Percentiles rank a stretch among this genome's conserved stretches.
phyloP scores from a whole-genome alignment of 2,113 vertebrate genomes.

The Cairina moschata region DNA sequence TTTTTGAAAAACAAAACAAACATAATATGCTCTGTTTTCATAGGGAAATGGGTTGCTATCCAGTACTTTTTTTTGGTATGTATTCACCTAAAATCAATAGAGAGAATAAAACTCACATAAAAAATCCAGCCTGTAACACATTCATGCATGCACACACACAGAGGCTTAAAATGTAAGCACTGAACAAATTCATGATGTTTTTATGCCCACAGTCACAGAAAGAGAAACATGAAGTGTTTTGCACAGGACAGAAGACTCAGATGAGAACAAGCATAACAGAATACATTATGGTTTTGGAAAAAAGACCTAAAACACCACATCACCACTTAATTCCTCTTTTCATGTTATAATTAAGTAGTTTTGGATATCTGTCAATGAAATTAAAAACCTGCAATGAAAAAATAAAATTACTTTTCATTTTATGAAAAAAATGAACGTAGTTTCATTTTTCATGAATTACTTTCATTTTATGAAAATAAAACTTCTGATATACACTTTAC shows the following conservation, averaged over 20 bases:
- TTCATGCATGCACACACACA: background rate
- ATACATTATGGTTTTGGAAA: background rate
- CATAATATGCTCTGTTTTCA: no score
- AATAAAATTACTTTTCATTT: background rate
- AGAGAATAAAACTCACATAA: background rate
- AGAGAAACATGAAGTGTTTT: background rate
- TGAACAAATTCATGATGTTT: background rate
- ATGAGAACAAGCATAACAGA: background rate
- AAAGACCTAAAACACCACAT: background rate
- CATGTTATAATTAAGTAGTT: background rate
- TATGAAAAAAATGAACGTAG: no score
- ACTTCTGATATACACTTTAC: background rate
- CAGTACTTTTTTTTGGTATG: background rate
- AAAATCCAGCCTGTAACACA: background rate
- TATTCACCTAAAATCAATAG: background rate
- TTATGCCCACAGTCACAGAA: background rate
- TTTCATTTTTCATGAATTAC: no score
- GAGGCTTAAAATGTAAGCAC: background rate
- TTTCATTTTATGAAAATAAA: no score
- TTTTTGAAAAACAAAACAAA: background rate
- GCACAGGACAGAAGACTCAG: background rate
- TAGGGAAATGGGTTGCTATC: no score
- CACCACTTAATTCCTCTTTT: background rate
- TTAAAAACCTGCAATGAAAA: background rate
- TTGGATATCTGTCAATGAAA: background rate